Conservation (phyloP, 2,888 invertebrate species). For the Sepioteuthis lessoniana region DNA sequence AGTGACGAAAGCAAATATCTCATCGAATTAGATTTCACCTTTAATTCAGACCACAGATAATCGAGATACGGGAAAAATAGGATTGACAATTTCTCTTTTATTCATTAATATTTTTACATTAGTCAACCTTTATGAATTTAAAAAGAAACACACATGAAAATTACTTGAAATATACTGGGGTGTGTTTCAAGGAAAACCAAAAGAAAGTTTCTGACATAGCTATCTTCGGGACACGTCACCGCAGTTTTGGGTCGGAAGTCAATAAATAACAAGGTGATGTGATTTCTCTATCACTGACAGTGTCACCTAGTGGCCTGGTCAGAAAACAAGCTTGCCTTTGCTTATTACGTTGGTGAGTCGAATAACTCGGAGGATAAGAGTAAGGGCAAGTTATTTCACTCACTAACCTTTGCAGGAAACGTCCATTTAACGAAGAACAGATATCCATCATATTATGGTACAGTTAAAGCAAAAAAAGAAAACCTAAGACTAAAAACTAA, state of each 20-base stretch:
- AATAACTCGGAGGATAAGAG: not conserved
- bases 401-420: not conserved
- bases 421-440: not conserved
- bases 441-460: too few species aligned
- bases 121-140: too few species aligned
- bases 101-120: too few species aligned
- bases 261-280: not conserved
- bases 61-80: too few species aligned
- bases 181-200: not conserved
- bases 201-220: not conserved
- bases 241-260: not conserved
- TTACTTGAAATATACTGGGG: not conserved
- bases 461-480: too few species aligned
- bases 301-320: conserved; percentile 4
- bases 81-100: too few species aligned
- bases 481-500: too few species aligned
- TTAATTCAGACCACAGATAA: too few species aligned
- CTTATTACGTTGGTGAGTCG: not conserved
- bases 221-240: not conserved
- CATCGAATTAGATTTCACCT: too few species aligned
- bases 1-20: too few species aligned
- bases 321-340: not conserved
- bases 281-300: not conserved
- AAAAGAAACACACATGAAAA: not conserved
- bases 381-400: not conserved